phyloP scores from a whole-genome alignment of 2,888 invertebrate genomes.

The Drosophila fulvimacula region DNA sequence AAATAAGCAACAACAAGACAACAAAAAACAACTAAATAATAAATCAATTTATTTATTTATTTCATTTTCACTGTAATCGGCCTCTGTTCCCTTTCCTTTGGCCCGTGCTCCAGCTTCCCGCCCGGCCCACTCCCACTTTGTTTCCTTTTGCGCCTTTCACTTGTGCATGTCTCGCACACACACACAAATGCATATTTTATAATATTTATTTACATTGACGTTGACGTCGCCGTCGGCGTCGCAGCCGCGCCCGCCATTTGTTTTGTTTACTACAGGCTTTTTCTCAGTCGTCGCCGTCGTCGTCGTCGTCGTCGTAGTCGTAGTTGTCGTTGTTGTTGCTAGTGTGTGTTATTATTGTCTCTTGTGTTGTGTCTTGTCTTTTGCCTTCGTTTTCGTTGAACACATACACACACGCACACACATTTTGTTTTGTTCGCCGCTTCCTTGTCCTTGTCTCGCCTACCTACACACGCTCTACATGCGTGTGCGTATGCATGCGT shows the following conservation, averaged over 20 bases:
- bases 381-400: constrained; percentile 57
- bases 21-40: constrained; percentile 48
- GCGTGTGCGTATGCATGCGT: constrained; percentile 8
- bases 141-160: constrained; percentile 70
- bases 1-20: constrained; percentile 22
- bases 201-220: constrained; percentile 72
- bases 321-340: constrained; percentile 39
- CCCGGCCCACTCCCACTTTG: constrained; percentile 35
- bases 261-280: constrained; percentile 60
- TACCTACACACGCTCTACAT: constrained; percentile 10
- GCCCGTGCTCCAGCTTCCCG: constrained; percentile 25
- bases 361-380: constrained; percentile 59
- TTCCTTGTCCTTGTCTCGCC: constrained; percentile 60
- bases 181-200: constrained; percentile 62
- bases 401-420: constrained; percentile 30
- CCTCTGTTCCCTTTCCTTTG: neutral
- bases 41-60: constrained; percentile 71
- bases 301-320: constrained; percentile 25
- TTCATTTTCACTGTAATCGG: constrained; percentile 63
- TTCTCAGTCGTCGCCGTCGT: constrained; percentile 24
- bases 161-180: constrained; percentile 61
- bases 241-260: constrained; percentile 58
- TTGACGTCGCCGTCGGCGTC: constrained; percentile 39
- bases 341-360: constrained; percentile 53
- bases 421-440: constrained; percentile 65